Percentiles rank a stretch among this genome's conserved stretches.
Evolutionary conservation across 2,797 vertebrate species (phyloP).

Genomic region (Pipistrellus nathusii): DNA sequence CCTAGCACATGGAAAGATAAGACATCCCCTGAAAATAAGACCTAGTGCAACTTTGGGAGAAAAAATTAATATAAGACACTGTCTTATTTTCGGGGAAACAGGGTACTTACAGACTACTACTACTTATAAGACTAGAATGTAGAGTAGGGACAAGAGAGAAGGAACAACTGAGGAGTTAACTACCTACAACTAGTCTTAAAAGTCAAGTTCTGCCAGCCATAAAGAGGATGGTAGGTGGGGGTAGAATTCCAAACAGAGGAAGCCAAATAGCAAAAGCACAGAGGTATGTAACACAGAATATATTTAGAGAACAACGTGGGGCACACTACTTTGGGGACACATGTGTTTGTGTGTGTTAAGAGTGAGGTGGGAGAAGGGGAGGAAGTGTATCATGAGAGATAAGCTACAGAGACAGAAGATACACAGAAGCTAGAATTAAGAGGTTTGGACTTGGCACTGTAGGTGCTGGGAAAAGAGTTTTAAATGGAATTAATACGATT

Average conservation of each 20-base stretch:
- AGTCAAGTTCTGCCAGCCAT: slow-evolving; percentile 13
- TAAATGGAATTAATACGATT: neutral
- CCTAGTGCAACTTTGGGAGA: too few species aligned
- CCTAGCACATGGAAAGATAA: too few species aligned
- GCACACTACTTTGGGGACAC: neutral
- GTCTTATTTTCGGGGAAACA: too few species aligned
- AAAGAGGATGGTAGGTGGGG: neutral
- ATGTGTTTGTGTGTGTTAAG: neutral
- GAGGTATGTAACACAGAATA: neutral
- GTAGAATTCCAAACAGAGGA: neutral
- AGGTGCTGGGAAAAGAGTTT: neutral
- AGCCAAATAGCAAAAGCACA: neutral
- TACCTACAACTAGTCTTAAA: neutral
- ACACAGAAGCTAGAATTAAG: neutral
- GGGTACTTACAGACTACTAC: neutral
- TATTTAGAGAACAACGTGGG: neutral
- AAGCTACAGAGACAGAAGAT: neutral
- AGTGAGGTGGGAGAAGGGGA: neutral
- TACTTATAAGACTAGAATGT: neutral
- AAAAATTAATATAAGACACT: too few species aligned
- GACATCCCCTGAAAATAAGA: too few species aligned
- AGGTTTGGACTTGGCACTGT: neutral
- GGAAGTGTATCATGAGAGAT: neutral
- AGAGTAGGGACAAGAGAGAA: neutral
- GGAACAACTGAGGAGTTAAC: neutral